Conservation (phyloP, 2,113 vertebrate genomes). For the Chamaetylas fuelleborni region DNA sequence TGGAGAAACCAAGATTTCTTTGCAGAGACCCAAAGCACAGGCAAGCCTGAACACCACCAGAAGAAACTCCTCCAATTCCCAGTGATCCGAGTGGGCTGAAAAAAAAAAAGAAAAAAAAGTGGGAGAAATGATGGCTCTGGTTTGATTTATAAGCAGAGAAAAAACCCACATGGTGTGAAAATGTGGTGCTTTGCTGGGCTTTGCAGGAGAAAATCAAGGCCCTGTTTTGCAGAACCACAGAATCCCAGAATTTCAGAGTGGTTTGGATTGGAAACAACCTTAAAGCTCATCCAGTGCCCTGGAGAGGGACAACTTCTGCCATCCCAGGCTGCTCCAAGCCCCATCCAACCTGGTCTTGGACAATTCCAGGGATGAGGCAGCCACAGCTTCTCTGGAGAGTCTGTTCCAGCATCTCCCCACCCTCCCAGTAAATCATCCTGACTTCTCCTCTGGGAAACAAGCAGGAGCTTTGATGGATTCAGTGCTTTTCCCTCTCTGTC, state of each 20-base stretch:
- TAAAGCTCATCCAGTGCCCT: background rate
- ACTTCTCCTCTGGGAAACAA: background rate
- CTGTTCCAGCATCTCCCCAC: background rate
- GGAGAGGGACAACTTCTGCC: background rate
- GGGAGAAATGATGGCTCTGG: background rate
- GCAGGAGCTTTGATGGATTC: background rate
- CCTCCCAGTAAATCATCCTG: background rate
- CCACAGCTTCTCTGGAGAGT: background rate
- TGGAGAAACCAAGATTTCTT: background rate
- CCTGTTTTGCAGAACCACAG: background rate
- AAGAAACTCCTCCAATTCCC: background rate
- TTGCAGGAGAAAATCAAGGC: background rate
- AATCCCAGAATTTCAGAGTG: background rate
- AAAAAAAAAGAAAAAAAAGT: background rate
- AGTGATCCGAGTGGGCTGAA: background rate
- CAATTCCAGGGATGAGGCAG: background rate
- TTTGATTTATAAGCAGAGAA: background rate
- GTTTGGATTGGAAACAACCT: background rate
- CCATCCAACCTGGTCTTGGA: fast-evolving
- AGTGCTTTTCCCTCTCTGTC: background rate
- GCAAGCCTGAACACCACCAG: background rate
- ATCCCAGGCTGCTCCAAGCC: background rate
- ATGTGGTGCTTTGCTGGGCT: background rate
- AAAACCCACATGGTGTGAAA: background rate
- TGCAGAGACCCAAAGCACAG: background rate